Evolutionary conservation across 2,113 vertebrate genomes (phyloP).

Genomic region (Macquaria australasica): DNA sequence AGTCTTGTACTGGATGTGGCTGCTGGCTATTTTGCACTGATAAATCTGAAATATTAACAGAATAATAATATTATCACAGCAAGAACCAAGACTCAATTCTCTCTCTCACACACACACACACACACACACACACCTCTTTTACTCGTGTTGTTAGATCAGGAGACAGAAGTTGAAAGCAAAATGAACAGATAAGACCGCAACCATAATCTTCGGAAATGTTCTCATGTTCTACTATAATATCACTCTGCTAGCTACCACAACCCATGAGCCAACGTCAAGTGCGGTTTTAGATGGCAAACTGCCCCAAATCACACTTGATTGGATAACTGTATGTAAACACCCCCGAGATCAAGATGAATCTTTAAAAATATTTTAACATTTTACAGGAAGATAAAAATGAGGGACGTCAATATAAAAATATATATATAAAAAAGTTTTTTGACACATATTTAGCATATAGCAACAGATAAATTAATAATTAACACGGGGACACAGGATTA

Average conservation of each 20-base stretch:
- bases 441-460: not conserved
- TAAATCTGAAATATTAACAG: conserved; percentile 26
- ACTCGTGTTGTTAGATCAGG: not conserved
- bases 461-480: not conserved
- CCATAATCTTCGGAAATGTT: not conserved
- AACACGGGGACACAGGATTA: not conserved
- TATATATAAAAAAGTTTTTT: no score
- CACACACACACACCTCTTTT: not conserved
- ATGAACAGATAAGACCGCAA: not conserved
- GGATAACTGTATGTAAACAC: not conserved
- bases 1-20: not conserved
- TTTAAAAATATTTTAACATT: not conserved
- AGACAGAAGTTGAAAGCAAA: not conserved
- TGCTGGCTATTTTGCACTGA: conserved; percentile 32
- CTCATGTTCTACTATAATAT: not conserved
- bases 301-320: not conserved
- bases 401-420: no score
- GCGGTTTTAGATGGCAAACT: not conserved
- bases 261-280: not conserved
- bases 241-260: not conserved
- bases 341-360: not conserved
- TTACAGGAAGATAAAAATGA: not conserved
- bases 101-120: not conserved
- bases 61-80: conserved; percentile 32
- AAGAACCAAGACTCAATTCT: not conserved